Evolutionary conservation across 2,888 invertebrate species (phyloP).

Genomic region (Diaprepes abbreviatus): DNA sequence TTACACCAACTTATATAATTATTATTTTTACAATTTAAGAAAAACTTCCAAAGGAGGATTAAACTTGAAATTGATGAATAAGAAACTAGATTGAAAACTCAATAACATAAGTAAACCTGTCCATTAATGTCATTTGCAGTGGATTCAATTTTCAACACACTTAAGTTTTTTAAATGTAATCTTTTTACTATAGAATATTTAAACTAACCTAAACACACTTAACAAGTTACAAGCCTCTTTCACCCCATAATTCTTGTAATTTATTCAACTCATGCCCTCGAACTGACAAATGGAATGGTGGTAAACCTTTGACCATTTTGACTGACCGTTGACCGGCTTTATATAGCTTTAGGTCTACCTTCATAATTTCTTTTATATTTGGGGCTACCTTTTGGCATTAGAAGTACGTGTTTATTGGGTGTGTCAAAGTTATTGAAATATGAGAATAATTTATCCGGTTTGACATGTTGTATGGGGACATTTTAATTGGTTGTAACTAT

Average conservation of each 20-base stretch:
- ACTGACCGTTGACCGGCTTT: slow-evolving; percentile 25
- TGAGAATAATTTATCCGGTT: slow-evolving; percentile 1
- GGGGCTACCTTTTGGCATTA: not conserved
- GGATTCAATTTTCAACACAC: no score
- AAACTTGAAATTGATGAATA: no score
- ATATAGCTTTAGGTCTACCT: slow-evolving; percentile 1
- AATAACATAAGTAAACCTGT: no score
- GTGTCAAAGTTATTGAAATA: slow-evolving; percentile 1
- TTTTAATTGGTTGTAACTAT: slow-evolving; percentile 16
- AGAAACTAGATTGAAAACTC: no score
- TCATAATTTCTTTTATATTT: slow-evolving; percentile 11
- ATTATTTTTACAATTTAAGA: no score
- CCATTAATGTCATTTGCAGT: no score
- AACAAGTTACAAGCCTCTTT: not conserved
- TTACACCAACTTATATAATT: no score
- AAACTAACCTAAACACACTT: no score
- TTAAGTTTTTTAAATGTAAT: no score
- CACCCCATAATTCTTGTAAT: not conserved
- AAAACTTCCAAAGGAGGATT: no score
- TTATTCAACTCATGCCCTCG: not conserved
- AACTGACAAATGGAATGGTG: not conserved
- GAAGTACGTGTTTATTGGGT: slow-evolving; percentile 1
- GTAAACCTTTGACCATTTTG: slow-evolving; percentile 18
- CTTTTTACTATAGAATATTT: no score
- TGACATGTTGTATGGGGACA: not conserved